Conservation (phyloP, 2,113 vertebrate genomes). For the Dryoscopus gambensis region DNA sequence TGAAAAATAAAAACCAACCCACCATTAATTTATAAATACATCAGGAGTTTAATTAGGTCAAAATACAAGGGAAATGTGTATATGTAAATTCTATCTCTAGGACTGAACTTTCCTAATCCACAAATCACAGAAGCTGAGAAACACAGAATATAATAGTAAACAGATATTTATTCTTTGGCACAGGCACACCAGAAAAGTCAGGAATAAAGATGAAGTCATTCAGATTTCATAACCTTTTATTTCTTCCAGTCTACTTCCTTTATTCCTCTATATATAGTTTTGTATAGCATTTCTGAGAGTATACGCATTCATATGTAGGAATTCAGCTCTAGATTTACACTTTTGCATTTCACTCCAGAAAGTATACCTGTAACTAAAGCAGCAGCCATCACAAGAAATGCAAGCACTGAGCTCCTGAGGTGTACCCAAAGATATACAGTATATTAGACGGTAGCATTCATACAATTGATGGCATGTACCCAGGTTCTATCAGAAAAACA, state of each 20-base stretch:
- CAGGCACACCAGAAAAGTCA: neutral
- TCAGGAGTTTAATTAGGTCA: neutral
- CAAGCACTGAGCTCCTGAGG: neutral
- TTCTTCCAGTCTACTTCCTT: neutral
- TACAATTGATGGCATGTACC: neutral
- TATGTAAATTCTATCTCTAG: neutral
- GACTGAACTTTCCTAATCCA: neutral
- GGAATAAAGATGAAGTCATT: neutral
- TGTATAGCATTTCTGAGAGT: neutral
- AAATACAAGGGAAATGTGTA: neutral
- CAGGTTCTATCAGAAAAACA: neutral
- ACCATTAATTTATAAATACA: neutral
- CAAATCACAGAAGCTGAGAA: neutral
- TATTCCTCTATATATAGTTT: neutral
- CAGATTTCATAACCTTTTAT: neutral
- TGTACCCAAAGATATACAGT: too few relatives aligned
- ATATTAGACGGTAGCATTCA: neutral
- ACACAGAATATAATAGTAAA: neutral
- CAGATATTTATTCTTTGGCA: neutral
- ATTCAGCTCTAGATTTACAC: neutral
- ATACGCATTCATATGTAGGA: neutral
- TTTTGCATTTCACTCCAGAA: neutral
- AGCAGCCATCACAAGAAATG: neutral
- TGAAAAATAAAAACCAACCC: neutral
- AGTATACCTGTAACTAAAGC: neutral